Evolutionary conservation across 2,797 vertebrate genomes (phyloP).

Genomic region (Podargus strigoides): DNA sequence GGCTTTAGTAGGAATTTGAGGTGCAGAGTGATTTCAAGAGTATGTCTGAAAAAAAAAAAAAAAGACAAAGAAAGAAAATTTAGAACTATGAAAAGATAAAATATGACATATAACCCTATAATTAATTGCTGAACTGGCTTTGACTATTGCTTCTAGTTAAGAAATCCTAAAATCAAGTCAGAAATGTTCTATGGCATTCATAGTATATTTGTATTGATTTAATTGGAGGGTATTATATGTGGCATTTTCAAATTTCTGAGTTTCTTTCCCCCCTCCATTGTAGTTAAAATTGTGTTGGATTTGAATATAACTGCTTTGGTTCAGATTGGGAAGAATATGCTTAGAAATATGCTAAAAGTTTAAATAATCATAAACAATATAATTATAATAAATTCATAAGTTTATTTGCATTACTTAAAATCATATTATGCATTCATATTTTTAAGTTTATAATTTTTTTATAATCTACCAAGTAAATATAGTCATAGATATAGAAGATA

Average conservation of each 20-base stretch:
- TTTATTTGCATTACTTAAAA: not conserved
- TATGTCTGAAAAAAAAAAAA: not conserved
- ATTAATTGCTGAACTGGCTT: not conserved
- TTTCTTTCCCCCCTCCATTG: not conserved
- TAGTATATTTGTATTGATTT: not conserved
- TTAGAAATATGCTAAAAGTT: not conserved
- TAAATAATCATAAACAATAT: not conserved
- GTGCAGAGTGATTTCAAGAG: not conserved
- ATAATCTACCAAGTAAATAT: not conserved
- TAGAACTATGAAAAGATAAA: not conserved
- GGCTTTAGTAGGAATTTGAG: not conserved
- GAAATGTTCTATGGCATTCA: not conserved
- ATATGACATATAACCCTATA: not conserved
- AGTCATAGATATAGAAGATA: not conserved
- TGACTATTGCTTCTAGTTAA: not conserved
- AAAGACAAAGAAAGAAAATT: not conserved
- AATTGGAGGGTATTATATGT: not conserved
- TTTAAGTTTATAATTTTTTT: no score
- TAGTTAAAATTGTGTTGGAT: not conserved
- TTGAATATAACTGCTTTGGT: not conserved
- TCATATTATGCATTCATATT: not conserved
- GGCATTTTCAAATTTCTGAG: not conserved
- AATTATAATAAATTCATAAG: not conserved
- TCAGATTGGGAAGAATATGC: not conserved
- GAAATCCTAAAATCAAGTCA: not conserved